Evolutionary conservation across 2,888 invertebrate genomes (phyloP), one percentile per base, ranked within the genome.

Genomic region (Slavum lentiscoides): DNA sequence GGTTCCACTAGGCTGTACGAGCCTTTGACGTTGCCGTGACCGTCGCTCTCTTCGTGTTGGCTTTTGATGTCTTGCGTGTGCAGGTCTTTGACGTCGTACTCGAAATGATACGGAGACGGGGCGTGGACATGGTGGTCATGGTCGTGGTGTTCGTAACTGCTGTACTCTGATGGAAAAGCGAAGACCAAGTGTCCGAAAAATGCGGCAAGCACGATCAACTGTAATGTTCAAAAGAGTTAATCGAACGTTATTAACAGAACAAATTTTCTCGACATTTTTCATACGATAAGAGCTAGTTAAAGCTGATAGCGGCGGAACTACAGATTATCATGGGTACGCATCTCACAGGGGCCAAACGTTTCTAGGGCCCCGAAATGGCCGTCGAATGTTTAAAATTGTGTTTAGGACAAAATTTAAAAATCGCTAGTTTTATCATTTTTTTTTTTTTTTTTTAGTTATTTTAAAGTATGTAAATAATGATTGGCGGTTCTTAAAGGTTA

Each of bases 1-100:
- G 77, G n/a, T 19, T 77, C 77, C 11, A 77, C 15, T 0, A 77
- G 77, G 15, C 77, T 77, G 70, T 77, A 77, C 53, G 77, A 53
- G 2, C 77, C 77, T 23, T 77, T 77, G 64, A 70, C 77, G 70
- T 80, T 72, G 2, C 70, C 77, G 64, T 80, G 70, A 0, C 70
- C 77, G 55, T 80, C 77, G 64, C 55, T 72, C 1, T 13, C 53
- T 37, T 80, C 77, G 55, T 80, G 62, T 1, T 70, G 77, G 64
- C 62, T 70, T 17, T 72, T 62, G 17, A 70, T 13, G 39, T 72
- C 77, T 23, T 80, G 69, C 17, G 77, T 77, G 70, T 77, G 69
- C n/a, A 59, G 61, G 53, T 77, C 77, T 4, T 77, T 53, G 0
- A 72, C 77, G 64, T 39, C 64, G 39, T 80, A 80, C 19, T 30